Conservation (phyloP, 2,888 invertebrate species). For the Aromia moschata region DNA sequence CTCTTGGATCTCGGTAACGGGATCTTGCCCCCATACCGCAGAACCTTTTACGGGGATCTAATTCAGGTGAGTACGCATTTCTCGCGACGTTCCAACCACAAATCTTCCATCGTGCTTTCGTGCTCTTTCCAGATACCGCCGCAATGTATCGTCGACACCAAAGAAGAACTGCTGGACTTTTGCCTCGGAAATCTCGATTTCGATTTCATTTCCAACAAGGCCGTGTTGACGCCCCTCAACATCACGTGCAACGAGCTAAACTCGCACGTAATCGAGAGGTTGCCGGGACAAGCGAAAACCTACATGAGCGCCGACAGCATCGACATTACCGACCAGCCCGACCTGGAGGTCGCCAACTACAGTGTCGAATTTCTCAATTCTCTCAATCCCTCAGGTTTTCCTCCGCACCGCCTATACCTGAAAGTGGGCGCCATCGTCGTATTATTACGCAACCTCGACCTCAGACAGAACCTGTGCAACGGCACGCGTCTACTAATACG, state of each 20-base stretch:
- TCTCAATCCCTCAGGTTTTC: neutral
- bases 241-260: neutral
- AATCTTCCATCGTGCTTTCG: no score
- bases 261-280: neutral
- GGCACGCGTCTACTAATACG: conserved; percentile 41
- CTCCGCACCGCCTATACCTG: neutral
- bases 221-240: neutral
- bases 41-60: neutral
- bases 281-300: neutral
- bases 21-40: neutral
- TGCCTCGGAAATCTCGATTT: neutral
- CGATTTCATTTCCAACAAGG: neutral
- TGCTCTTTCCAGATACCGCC: no score
- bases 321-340: conserved; percentile 26
- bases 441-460: neutral
- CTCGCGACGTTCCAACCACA: no score
- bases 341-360: neutral
- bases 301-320: neutral
- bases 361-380: neutral
- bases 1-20: neutral
- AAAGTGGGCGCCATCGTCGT: neutral
- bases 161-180: neutral
- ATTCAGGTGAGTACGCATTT: no score
- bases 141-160: neutral
- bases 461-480: conserved; percentile 37